Base-by-base conservation (phyloP, 1,140 invertebrate species). In the Heliconius congener region DNA sequence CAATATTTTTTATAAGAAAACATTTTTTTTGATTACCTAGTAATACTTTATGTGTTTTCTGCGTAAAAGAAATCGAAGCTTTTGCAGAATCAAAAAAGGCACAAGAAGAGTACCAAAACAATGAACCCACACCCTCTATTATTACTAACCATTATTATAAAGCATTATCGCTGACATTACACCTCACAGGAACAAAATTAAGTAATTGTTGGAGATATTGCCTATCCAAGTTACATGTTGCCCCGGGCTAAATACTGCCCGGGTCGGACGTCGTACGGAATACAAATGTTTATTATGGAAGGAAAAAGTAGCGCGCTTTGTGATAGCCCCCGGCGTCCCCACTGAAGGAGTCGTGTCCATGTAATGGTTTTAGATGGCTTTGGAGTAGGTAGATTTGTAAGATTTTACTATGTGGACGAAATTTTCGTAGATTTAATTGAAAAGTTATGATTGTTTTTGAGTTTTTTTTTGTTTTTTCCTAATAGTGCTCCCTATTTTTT, bases 281-380 rank as follows among this genome's bases (percentile, higher is more conserved):
- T 93, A 93, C 90, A 90, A 92, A 93, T 93, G 87, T 92, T 93
- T 88, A 90, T 91, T 91, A 87, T 91, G 86, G 80, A 78, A 85
- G 87, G 88, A 91, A 91, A 91, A 91, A 93, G 91, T 92, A 93
- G 91, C 89, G 82, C 84, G 83, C 85, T 87, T 90, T 90, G 88
- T 90, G 82, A 77, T 74, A 66, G 89, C 90, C 90, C 73, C 82
- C 83, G 88, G 91, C 87, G 27, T 82, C 84, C 84, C 82, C 81
- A 83, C 89, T 90, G 88, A 91, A 91, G 91, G 88, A 92, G 90
- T 87, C 85, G 84, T 84, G 86, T 74, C 76, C 72, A 78, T 82
- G 77, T 77, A 84, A 80, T 80, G 80, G 50, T 76, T 81, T 76
- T 30, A 9, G 84, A 80, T 76, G 73, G 23, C 8, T 37, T 9